Conservation (phyloP, 2,797 vertebrate genomes). For the Girardinus metallicus region DNA sequence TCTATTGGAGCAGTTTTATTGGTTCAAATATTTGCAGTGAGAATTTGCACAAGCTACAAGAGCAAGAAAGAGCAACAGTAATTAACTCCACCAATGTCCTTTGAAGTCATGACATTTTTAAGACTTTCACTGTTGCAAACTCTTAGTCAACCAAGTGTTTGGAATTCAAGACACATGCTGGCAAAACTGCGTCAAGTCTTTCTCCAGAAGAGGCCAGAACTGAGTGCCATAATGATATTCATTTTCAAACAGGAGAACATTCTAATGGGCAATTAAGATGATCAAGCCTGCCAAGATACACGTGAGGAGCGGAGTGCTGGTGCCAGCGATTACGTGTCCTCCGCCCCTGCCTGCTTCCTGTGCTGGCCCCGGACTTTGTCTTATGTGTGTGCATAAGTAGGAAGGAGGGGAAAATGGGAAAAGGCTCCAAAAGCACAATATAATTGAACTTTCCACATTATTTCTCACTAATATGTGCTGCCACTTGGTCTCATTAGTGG, state of each 20-base stretch:
- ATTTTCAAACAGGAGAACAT: conserved; percentile 88
- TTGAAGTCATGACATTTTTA: conserved; percentile 75
- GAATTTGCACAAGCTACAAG: conserved; percentile 58
- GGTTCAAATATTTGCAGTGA: neutral
- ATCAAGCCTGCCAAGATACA: conserved; percentile 88
- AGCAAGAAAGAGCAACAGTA: conserved; percentile 46
- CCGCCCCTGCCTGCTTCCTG: conserved; percentile 75
- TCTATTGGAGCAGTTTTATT: conserved; percentile 1
- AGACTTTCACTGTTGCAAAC: conserved; percentile 74
- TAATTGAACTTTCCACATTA: conserved; percentile 91
- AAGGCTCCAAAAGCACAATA: conserved; percentile 86
- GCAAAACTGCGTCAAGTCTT: conserved; percentile 78
- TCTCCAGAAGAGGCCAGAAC: conserved; percentile 78
- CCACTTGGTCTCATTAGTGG: conserved; percentile 95
- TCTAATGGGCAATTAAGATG: conserved; percentile 90
- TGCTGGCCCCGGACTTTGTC: conserved; percentile 79
- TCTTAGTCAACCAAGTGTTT: conserved; percentile 76
- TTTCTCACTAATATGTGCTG: conserved; percentile 88
- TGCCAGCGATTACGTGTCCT: conserved; percentile 82
- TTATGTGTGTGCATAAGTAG: conserved; percentile 82
- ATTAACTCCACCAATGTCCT: conserved; percentile 71
- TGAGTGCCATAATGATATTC: conserved; percentile 85
- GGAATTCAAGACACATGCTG: conserved; percentile 79
- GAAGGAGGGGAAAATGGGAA: conserved; percentile 73
- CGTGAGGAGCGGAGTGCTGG: conserved; percentile 79